Evolutionary conservation across 2,888 invertebrate species (phyloP).

Genomic region (Scaptomyza polygonia): DNA sequence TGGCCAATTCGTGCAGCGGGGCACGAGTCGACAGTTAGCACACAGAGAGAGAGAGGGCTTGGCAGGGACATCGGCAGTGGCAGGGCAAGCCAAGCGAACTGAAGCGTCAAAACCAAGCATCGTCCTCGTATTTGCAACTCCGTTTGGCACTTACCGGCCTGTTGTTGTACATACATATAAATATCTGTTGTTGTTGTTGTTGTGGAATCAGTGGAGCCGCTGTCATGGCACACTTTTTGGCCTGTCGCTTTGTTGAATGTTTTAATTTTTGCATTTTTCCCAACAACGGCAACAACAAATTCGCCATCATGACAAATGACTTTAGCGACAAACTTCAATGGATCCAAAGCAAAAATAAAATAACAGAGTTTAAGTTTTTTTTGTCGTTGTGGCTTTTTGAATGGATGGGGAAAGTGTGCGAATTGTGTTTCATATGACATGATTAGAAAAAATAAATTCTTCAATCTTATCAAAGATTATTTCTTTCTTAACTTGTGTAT

Average conservation of each 20-base stretch:
- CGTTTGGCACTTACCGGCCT: constrained; percentile 60
- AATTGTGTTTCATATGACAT: not conserved
- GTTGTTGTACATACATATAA: not conserved
- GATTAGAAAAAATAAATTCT: not conserved
- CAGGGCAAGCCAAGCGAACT: constrained; percentile 39
- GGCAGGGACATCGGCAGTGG: constrained; percentile 1
- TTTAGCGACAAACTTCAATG: constrained; percentile 66
- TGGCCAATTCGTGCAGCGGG: constrained; percentile 62
- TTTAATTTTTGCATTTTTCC: constrained; percentile 55
- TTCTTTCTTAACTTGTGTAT: not conserved
- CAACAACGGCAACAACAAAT: constrained; percentile 8
- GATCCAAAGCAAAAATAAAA: constrained; percentile 3
- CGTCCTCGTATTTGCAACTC: constrained; percentile 63
- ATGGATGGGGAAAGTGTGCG: not conserved
- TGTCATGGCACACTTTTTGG: constrained; percentile 70
- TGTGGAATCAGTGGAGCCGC: constrained; percentile 16
- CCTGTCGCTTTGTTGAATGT: constrained; percentile 54
- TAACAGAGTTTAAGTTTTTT: not conserved
- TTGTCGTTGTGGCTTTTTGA: not conserved
- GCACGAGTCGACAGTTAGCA: constrained; percentile 60
- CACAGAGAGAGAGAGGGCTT: not conserved
- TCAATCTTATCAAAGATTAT: not conserved
- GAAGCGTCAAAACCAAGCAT: constrained; percentile 68
- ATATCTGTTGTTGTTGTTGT: constrained; percentile 4
- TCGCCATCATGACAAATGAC: constrained; percentile 68